Conservation (phyloP, 2,797 vertebrate genomes). For the Euthynnus affinis region DNA sequence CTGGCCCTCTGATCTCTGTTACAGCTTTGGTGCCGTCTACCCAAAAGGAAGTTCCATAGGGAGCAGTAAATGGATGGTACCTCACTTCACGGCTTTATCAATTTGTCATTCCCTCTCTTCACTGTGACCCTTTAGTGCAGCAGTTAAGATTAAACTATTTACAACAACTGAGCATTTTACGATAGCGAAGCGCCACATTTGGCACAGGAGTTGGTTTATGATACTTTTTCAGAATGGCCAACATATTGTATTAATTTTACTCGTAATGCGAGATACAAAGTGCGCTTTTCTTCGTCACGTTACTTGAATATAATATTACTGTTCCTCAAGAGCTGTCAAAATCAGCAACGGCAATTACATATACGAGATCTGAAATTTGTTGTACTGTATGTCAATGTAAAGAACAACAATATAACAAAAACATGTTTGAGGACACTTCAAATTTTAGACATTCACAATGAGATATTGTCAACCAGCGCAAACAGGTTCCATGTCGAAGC, state of each 20-base stretch:
- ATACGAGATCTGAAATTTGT: slow-evolving; percentile 42
- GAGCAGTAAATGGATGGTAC: slow-evolving; percentile 76
- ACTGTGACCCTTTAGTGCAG: slow-evolving; percentile 56
- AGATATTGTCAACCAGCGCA: slow-evolving; percentile 41
- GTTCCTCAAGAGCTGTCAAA: slow-evolving; percentile 41
- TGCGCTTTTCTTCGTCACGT: slow-evolving; percentile 11
- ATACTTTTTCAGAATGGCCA: slow-evolving; percentile 9
- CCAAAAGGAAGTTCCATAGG: slow-evolving; percentile 74
- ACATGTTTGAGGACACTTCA: slow-evolving; percentile 14
- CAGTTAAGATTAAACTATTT: slow-evolving; percentile 64
- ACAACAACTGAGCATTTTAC: slow-evolving; percentile 67
- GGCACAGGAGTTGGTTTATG: slow-evolving; percentile 33
- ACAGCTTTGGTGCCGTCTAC: slow-evolving; percentile 69
- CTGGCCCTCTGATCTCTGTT: slow-evolving; percentile 76
- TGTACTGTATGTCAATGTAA: slow-evolving; percentile 10
- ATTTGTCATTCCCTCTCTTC: slow-evolving; percentile 75
- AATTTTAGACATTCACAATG: slow-evolving; percentile 34
- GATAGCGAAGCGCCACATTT: slow-evolving; percentile 50
- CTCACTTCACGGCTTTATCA: slow-evolving; percentile 77
- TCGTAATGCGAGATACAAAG: slow-evolving; percentile 29
- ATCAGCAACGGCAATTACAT: slow-evolving; percentile 25
- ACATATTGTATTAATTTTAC: slow-evolving; percentile 49
- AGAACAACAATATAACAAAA: slow-evolving; percentile 42
- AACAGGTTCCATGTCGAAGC: slow-evolving; percentile 37
- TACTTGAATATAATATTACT: slow-evolving; percentile 16